Percentiles rank a stretch among this genome's conserved stretches.
These are phyloP conservation scores for Drosophila nigritarsus DNA, from an alignment of 2,888 invertebrate genomes.

Conservation along the genomic window DNA sequence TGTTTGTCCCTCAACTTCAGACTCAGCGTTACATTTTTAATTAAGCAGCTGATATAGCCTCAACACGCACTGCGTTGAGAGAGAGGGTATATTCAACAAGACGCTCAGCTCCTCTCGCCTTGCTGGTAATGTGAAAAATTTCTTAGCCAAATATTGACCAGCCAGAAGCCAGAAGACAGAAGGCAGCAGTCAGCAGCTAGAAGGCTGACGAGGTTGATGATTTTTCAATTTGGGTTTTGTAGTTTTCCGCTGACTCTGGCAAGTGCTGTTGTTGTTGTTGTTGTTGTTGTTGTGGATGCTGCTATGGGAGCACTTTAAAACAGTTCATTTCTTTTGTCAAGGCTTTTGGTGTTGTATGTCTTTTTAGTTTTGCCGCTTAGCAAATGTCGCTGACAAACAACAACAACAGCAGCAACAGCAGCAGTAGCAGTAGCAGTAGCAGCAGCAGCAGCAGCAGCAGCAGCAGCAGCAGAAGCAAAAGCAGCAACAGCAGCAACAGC, in stretches of 20 bases:
- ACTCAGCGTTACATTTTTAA: not conserved
- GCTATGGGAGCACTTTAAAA: slow-evolving; percentile 76
- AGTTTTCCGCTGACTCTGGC: slow-evolving; percentile 70
- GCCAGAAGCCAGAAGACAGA: slow-evolving; percentile 35
- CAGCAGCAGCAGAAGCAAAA: slow-evolving; percentile 16
- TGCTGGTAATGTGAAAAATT: slow-evolving; percentile 82
- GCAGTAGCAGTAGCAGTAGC: not conserved
- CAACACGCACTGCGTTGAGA: not conserved
- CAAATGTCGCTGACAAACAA: slow-evolving; percentile 61
- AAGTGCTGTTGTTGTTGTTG: slow-evolving; percentile 14
- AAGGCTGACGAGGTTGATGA: slow-evolving; percentile 69
- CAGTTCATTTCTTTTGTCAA: slow-evolving; percentile 82
- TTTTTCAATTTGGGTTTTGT: slow-evolving; percentile 80
- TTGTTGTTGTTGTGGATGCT: slow-evolving; percentile 17
- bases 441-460: slow-evolving; percentile 39
- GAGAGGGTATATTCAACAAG: slow-evolving; percentile 44
- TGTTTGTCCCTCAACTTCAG: not conserved
- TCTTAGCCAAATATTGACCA: slow-evolving; percentile 83
- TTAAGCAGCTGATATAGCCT: not conserved
- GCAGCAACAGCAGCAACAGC: not conserved
- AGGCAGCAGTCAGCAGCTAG: slow-evolving; percentile 24
- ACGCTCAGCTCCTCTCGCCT: slow-evolving; percentile 57
- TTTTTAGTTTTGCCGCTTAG: slow-evolving; percentile 72
- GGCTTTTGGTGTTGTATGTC: slow-evolving; percentile 48
- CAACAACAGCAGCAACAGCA: not conserved